Evolutionary conservation across 92 coral and sea anemone genomes (phyloP).

Genomic region (Actinostola sp.): DNA sequence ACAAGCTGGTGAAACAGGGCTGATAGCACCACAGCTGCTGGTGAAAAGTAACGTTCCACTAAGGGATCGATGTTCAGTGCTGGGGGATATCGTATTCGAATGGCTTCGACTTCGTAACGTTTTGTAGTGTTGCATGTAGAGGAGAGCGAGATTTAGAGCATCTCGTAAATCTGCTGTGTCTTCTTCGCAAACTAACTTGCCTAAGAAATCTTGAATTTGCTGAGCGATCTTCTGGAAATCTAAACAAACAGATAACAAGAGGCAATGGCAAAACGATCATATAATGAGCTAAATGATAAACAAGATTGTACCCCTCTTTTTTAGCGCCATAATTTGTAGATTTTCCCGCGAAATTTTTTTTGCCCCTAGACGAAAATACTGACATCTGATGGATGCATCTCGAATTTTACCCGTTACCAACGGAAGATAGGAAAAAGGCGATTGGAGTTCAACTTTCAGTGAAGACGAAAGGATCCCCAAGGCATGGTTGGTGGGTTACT

Average conservation of each 20-base stretch:
- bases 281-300: background rate
- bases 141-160: conserved; percentile 78
- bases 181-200: conserved; percentile 78
- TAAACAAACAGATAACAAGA: conserved; percentile 11
- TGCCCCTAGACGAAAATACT: background rate
- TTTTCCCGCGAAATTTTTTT: conserved; percentile 32
- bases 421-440: conserved; percentile 8
- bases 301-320: conserved; percentile 68
- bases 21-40: conserved; percentile 67
- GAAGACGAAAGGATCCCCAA: conserved; percentile 4
- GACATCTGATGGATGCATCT: conserved; percentile 7
- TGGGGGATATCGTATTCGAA: conserved; percentile 54
- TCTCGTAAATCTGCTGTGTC: conserved; percentile 90
- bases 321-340: conserved; percentile 70
- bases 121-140: conserved; percentile 86
- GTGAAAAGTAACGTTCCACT: conserved; percentile 73
- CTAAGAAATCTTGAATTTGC: conserved; percentile 77
- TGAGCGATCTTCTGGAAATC: conserved; percentile 90
- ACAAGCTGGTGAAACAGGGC: conserved; percentile 91
- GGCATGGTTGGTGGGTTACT: conserved; percentile 30
- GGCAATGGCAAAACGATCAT: conserved; percentile 11
- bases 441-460: conserved; percentile 11
- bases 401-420: conserved; percentile 12
- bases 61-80: conserved; percentile 44
- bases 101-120: conserved; percentile 69